Percentiles rank a stretch among this genome's conserved stretches.
phyloP scores from a whole-genome alignment of 2,888 invertebrate genomes.

The Synanthedon tipuliformis region DNA sequence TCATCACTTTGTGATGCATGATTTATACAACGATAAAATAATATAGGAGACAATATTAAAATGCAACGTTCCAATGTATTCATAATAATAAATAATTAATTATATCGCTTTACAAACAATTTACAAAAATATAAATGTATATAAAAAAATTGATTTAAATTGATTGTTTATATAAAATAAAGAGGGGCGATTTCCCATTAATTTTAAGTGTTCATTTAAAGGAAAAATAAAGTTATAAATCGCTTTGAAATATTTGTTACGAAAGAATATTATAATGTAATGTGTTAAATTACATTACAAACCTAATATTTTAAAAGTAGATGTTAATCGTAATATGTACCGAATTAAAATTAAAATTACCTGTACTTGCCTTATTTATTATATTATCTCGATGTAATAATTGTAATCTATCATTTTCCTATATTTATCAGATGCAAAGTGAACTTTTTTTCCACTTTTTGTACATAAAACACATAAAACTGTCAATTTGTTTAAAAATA shows the following conservation, averaged over 20 bases:
- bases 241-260: too few species aligned
- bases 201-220: too few species aligned
- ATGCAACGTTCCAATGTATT: conserved; percentile 1
- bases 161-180: too few species aligned
- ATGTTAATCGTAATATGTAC: conserved; percentile 45
- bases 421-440: not conserved
- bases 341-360: conserved; percentile 56
- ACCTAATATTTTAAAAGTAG: conserved; percentile 52
- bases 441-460: not conserved
- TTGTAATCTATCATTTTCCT: conserved; percentile 20
- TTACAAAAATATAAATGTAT: not conserved
- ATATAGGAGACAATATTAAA: too few species aligned
- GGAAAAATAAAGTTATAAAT: too few species aligned
- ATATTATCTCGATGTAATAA: conserved; percentile 54
- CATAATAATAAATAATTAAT: not conserved
- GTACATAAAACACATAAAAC: too few species aligned
- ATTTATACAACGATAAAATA: conserved; percentile 26
- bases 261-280: too few species aligned
- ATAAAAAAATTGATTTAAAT: not conserved
- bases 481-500: too few species aligned
- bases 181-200: too few species aligned
- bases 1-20: conserved; percentile 64
- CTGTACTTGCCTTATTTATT: conserved; percentile 58
- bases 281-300: conserved; percentile 21
- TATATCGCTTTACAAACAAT: not conserved